Evolutionary conservation across 2,113 vertebrate species (phyloP).

Genomic region (Myotis yumanensis): DNA sequence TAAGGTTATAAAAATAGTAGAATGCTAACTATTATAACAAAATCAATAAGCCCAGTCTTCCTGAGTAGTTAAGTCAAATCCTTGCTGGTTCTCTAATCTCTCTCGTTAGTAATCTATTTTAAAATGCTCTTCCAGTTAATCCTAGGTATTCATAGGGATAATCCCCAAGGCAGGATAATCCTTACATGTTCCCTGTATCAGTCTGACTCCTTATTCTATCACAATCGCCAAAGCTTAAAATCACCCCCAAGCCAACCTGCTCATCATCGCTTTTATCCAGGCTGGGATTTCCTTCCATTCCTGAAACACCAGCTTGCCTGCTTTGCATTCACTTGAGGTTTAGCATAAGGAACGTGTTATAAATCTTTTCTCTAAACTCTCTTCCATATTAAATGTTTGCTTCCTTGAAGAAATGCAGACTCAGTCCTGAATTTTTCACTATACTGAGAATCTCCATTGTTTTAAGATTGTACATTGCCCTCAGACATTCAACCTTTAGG

Average conservation of each 20-base stretch:
- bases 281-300: neutral
- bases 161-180: constrained; percentile 40
- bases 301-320: neutral
- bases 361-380: neutral
- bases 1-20: constrained; percentile 17
- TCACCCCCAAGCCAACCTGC: neutral
- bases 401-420: neutral
- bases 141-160: constrained; percentile 15
- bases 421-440: neutral
- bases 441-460: neutral
- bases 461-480: neutral
- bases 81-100: neutral
- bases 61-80: neutral
- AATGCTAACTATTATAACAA: neutral
- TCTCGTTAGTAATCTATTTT: constrained; percentile 25
- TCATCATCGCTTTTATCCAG: neutral
- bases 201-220: neutral
- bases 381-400: neutral
- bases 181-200: neutral
- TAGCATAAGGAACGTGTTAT: neutral
- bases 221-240: neutral
- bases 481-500: neutral
- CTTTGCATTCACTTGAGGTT: neutral
- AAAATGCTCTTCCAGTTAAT: constrained; percentile 50
- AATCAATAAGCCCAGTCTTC: constrained; percentile 9